Base-by-base conservation (phyloP, 2,113 vertebrate species). In the Heteronetta atricapilla region DNA sequence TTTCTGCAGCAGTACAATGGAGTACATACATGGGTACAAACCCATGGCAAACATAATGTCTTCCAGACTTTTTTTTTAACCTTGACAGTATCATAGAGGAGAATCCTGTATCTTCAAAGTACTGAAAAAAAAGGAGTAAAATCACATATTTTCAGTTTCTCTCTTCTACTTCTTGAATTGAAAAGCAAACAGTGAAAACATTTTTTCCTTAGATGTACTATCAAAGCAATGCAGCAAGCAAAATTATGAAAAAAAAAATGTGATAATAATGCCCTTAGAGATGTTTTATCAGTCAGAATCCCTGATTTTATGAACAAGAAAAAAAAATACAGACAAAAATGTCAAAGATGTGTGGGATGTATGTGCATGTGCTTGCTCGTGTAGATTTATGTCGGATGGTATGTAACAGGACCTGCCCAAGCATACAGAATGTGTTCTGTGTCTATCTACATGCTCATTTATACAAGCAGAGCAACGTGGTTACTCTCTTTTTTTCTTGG, bases 51-150 rank as follows among this genome's bases (percentile, higher is more conserved):
- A 81, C 14, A 34, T 64, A 23, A 60, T 68, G 55, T 52, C 82
- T 86, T 86, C 38, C 21, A 79, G 90, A 86, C 40, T 66, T 70
- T 58, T 81, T 38, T 81, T 91, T 93, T 80, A 88, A 92, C 67
- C 76, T 95, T 96, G 76, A 53, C 33, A 82, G 17, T 46, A 83
- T 28, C 33, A 22, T 60, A 68, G 78, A 81, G 69, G 60, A 96
- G 90, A 96, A 52, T 62, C 19, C 1, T 0, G 8, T 86, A 90
- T 74, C 76, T 95, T 95, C 86, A 95, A 96, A 90, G 85, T 22
- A 48, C 29, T 75, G 48, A 70, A 82, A 94, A 79, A 53, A 38
- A 29, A 26, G 48, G 81, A 89, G 77, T 64, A 86, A 93, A 95
- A 2, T 19, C 40, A 88, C 23, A 86, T 60, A 4, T 72, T 93